Evolutionary conservation across 2,888 invertebrate genomes (phyloP).

Genomic region (Gisinianus flammeolus): DNA sequence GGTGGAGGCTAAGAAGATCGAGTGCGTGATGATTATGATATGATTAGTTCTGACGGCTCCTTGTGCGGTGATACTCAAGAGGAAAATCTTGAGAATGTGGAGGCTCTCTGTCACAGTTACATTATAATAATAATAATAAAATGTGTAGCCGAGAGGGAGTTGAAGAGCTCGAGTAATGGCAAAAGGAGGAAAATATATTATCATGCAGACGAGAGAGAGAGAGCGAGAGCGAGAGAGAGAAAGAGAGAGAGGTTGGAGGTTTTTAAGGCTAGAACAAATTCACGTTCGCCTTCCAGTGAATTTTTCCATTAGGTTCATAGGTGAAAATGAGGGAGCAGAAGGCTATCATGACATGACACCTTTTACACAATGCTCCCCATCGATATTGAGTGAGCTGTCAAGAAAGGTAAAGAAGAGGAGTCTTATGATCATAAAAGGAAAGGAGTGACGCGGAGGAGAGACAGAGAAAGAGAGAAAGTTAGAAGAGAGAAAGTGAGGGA

Average conservation of each 20-base stretch:
- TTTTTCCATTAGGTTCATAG: not conserved
- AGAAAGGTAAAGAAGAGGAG: constrained; percentile 6
- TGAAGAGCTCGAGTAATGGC: not conserved
- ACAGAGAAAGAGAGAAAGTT: not conserved
- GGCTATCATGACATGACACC: constrained; percentile 34
- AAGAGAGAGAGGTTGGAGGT: not conserved
- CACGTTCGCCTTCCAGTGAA: not conserved
- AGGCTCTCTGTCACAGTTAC: constrained; percentile 5
- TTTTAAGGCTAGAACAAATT: not conserved
- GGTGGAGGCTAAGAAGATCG: not conserved
- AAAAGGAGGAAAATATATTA: not conserved
- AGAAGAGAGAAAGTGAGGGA: not conserved
- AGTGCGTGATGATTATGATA: constrained; percentile 38
- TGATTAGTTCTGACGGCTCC: constrained; percentile 22
- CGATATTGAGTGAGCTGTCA: constrained; percentile 39
- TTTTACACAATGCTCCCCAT: constrained; percentile 6
- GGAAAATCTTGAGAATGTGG: constrained; percentile 4
- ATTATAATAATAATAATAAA: not conserved
- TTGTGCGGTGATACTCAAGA: constrained; percentile 13
- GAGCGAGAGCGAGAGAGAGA: not conserved
- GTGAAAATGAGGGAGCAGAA: constrained; percentile 7
- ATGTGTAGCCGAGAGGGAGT: not conserved
- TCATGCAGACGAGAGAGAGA: not conserved
- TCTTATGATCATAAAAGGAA: constrained; percentile 22
- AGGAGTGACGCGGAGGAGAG: not conserved